Percentiles rank a stretch among this genome's conserved stretches.
Evolutionary conservation across 2,888 invertebrate species (phyloP).

Genomic region (Cylindroiulus punctatus): DNA sequence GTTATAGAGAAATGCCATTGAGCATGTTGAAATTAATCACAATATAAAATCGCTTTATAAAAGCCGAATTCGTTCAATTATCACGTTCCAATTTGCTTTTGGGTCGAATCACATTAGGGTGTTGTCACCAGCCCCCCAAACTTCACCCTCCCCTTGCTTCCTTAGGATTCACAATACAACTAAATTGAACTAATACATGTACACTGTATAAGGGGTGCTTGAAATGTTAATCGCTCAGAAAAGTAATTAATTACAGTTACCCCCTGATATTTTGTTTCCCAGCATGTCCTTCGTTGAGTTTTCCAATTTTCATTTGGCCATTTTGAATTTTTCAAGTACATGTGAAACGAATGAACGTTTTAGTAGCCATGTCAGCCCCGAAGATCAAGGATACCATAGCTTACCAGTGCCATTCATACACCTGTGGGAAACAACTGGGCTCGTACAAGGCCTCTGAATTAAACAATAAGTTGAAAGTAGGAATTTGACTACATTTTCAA

Average conservation of each 20-base stretch:
- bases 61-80: conserved; percentile 29
- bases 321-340: background rate
- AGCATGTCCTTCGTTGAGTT: background rate
- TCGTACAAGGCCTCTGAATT: background rate
- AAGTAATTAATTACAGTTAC: background rate
- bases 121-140: background rate
- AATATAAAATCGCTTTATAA: conserved; percentile 14
- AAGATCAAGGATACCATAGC: conserved; percentile 33
- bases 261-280: background rate
- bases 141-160: background rate
- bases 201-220: background rate
- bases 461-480: background rate
- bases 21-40: background rate
- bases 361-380: background rate
- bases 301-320: background rate
- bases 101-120: background rate
- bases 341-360: background rate
- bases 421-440: no score
- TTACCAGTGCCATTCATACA: conserved; percentile 19
- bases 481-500: background rate
- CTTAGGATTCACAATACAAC: background rate
- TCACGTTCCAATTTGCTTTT: conserved; percentile 8
- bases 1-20: background rate
- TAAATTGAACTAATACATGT: background rate
- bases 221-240: background rate